A percentile compares a stretch with the other conserved stretches of the same genome.
These are phyloP conservation scores for Chrysodeixis includens DNA, from an alignment of 2,888 invertebrate species.

Conservation along the genomic window DNA sequence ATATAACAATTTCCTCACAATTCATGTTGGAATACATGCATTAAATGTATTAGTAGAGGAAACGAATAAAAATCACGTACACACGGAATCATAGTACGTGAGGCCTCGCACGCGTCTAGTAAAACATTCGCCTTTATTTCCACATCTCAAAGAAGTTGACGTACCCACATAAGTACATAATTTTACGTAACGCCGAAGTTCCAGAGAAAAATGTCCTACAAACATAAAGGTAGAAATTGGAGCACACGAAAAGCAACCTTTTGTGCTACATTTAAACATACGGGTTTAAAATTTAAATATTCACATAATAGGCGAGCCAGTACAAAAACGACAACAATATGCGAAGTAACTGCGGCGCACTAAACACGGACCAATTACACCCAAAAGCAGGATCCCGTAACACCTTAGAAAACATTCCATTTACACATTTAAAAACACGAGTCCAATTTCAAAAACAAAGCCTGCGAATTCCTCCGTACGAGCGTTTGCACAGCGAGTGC, in stretches of 20 bases:
- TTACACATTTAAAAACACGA: slow-evolving; percentile 59
- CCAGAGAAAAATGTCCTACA: background rate
- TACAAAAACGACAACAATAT: slow-evolving; percentile 6
- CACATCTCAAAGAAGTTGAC: slow-evolving; percentile 32
- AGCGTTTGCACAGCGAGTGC: slow-evolving; percentile 67
- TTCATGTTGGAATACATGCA: slow-evolving; percentile 52
- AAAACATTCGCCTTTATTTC: slow-evolving; percentile 36
- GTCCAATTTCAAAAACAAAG: slow-evolving; percentile 74
- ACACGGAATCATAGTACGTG: slow-evolving; percentile 55
- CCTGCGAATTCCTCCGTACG: slow-evolving; percentile 62
- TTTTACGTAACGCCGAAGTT: background rate
- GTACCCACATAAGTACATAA: background rate
- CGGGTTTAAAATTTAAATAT: background rate
- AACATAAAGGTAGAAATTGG: no score
- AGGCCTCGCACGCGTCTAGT: slow-evolving; percentile 16
- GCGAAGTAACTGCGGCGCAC: background rate
- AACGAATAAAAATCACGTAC: slow-evolving; percentile 56
- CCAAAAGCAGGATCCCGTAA: slow-evolving; percentile 30
- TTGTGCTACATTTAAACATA: background rate
- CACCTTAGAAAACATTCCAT: slow-evolving; percentile 43
- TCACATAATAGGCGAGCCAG: background rate
- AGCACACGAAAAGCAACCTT: background rate
- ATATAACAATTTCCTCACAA: slow-evolving; percentile 39
- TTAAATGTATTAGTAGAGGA: slow-evolving; percentile 46
- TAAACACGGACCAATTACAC: slow-evolving; percentile 43